Evolutionary conservation across 2,113 vertebrate genomes (phyloP).

Genomic region (Oreochromis spilurus): DNA sequence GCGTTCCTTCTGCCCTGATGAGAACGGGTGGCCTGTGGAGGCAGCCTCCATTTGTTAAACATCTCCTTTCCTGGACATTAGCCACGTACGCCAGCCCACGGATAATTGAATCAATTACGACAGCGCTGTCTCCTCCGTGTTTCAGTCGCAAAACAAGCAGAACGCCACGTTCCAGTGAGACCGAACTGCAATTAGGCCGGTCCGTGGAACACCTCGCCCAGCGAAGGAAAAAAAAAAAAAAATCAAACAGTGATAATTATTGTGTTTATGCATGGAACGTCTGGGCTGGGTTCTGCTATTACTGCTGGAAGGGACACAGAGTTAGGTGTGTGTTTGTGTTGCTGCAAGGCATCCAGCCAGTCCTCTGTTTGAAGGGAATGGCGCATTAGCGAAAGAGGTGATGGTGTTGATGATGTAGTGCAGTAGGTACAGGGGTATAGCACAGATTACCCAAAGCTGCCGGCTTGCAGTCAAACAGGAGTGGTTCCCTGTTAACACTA

Average conservation of each 20-base stretch:
- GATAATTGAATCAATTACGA: slow-evolving; percentile 59
- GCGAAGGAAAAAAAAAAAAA: neutral
- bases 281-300: neutral
- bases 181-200: slow-evolving; percentile 25
- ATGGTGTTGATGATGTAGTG: slow-evolving; percentile 28
- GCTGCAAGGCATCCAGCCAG: neutral
- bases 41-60: slow-evolving; percentile 29
- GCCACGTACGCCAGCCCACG: slow-evolving; percentile 20
- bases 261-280: slow-evolving; percentile 23
- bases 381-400: neutral
- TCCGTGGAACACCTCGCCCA: neutral
- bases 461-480: slow-evolving; percentile 10
- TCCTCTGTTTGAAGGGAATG: neutral
- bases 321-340: neutral
- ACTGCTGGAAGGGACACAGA: neutral
- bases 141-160: slow-evolving; percentile 23
- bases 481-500: neutral
- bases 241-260: slow-evolving; percentile 32
- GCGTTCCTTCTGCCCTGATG: neutral
- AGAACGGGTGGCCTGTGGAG: neutral
- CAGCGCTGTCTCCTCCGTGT: slow-evolving; percentile 1
- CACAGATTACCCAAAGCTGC: neutral
- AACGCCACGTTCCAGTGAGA: neutral
- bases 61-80: slow-evolving; percentile 45
- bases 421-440: slow-evolving; percentile 1